These are phyloP conservation scores for Sitta carolinensis DNA, from an alignment of 2,797 vertebrate genomes.

Conservation along the genomic window DNA sequence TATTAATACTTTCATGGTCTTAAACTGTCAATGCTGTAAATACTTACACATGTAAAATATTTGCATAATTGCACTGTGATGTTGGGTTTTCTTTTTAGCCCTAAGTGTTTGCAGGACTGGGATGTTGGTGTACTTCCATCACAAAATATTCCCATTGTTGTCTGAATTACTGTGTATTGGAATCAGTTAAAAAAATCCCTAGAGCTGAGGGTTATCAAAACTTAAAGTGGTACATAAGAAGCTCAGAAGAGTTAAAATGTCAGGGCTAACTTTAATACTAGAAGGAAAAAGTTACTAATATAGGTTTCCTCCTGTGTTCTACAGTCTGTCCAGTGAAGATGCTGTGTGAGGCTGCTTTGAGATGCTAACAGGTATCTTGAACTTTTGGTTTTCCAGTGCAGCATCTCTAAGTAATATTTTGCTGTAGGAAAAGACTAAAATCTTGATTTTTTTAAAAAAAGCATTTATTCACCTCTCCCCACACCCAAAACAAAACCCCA, in stretches of 20 bases:
- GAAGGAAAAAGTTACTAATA: conserved; percentile 69
- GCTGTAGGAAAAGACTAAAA: conserved; percentile 60
- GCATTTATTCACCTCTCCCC: conserved; percentile 28
- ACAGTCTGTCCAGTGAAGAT: conserved; percentile 70
- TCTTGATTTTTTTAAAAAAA: not conserved
- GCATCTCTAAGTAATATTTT: conserved; percentile 70
- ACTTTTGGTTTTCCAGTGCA: conserved; percentile 70
- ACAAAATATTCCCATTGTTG: conserved; percentile 7
- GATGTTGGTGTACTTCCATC: conserved; percentile 55
- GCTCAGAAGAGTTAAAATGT: conserved; percentile 60
- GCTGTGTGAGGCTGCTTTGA: conserved; percentile 69
- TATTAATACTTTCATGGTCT: not conserved
- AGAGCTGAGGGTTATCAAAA: conserved; percentile 38
- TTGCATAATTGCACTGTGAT: conserved; percentile 10
- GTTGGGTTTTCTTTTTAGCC: conserved; percentile 33
- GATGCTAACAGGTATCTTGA: conserved; percentile 71
- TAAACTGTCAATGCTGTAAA: conserved; percentile 11
- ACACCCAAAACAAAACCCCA: not conserved
- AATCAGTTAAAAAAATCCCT: conserved; percentile 18
- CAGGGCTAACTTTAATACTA: conserved; percentile 55
- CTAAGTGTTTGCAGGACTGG: conserved; percentile 41
- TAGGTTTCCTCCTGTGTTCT: conserved; percentile 72
- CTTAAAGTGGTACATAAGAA: conserved; percentile 27
- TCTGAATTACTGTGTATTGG: conserved; percentile 49
- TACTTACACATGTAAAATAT: conserved; percentile 1